Conservation (phyloP, 2,888 invertebrate species). For the Morinoia aosen region DNA sequence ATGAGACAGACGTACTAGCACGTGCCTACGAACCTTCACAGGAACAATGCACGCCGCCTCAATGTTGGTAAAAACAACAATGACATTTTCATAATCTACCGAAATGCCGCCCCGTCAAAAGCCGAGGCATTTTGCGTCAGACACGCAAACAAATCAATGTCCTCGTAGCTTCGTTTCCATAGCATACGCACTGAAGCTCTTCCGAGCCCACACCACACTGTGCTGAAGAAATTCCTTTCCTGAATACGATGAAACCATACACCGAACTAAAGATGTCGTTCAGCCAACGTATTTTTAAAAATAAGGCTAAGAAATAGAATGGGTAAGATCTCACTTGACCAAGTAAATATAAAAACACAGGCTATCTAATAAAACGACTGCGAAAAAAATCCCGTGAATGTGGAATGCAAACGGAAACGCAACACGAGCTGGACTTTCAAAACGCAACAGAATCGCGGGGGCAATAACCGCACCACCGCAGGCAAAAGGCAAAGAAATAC, state of each 20-base stretch:
- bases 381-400: no score
- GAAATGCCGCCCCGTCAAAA: background rate
- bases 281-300: no score
- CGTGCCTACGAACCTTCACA: background rate
- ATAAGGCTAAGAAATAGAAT: no score
- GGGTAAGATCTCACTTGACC: no score
- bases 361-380: no score
- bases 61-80: background rate
- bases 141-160: background rate
- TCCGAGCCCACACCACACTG: background rate
- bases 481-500: no score
- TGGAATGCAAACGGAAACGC: no score
- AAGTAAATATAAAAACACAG: no score
- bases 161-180: background rate
- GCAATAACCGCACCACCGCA: no score
- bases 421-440: no score
- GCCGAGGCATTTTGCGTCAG: background rate
- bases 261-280: background rate
- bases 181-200: background rate
- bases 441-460: no score
- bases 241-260: background rate
- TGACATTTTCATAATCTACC: background rate
- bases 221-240: background rate
- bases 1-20: background rate
- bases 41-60: background rate